Evolutionary conservation across 2,797 vertebrate species (phyloP), one percentile per base, ranked within the genome.

Genomic region (Enteromius viviparus): DNA sequence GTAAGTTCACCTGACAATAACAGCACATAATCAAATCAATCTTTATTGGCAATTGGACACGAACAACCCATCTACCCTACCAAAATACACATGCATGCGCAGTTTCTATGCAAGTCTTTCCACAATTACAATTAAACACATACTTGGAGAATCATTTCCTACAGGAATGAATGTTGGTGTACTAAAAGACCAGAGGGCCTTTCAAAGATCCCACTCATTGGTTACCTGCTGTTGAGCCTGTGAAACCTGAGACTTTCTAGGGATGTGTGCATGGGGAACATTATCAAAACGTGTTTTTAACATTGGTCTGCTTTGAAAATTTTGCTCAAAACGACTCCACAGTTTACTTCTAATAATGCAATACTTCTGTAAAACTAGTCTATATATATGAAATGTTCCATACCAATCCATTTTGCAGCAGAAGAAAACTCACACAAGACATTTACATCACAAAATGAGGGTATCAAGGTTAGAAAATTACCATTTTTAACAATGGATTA

Each of bases 11-110:
- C 14, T 0, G 40, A 81, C 70, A 78, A 69, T 87, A 92, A 92
- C 91, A 92, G 90, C 91, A 93, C 91, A 88, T 94, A 93, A 94
- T 94, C 87, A 85, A 89, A 89, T 93, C 92, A 91, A 78, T 91
- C 83, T 92, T 90, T 89, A 90, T 90, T 87, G 91, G 89, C 74
- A 87, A 93, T 92, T 93, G 93, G 93, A 96, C 95, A 95, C 93
- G 91, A 95, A 97, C 95, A 96, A 95, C 95, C 92, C 93, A 94
- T 95, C 96, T 97, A 96, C 91, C 95, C 97, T 97, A 96, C 92
- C 93, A 95, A 96, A 94, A 96, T 93, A 95, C 95, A 96, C 96
- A 98, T 96, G 97, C 96, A 97, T 94, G 95, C 95, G 94, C 94
- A 94, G 94, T 95, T 93, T 92, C 94, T 95, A 95, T 93, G 92